Base-by-base conservation (phyloP, 2,113 vertebrate species). In the Copsychus sechellarum region DNA sequence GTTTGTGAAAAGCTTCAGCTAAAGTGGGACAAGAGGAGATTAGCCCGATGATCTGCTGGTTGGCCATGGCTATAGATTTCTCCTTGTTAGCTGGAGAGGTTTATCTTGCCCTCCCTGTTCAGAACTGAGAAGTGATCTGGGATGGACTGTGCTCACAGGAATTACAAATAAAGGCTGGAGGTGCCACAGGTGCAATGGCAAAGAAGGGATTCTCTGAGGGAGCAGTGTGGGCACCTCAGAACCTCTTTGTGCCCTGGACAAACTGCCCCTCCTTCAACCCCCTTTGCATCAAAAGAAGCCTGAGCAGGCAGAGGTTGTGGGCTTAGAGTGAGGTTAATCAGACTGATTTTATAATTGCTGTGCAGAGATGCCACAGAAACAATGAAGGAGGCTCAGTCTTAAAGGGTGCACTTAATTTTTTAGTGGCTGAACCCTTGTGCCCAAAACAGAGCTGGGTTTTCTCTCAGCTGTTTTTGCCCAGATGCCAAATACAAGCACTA, bases 11-110 rank as follows among this genome's bases (percentile, higher is more conserved):
- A 93, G 92, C 95, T 56, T 36, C 61, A 26, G 88, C 66, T 96
- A 82, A 94, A 96, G 80, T 87, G 86, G 92, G 93, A 93, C 95
- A 87, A 81, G 96, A 53, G 78, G 84, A 96, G 95, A 97, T 97
- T 91, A 96, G 91, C 83, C 80, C 6, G 26, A 50, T 94, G 88
- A 92, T 91, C 92, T 91, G 93, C 86, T 5, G 6, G 48, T 87
- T 80, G 83, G 69, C 90, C 83, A 56, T 72, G 72, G 19, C 86
- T 86, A 42, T 54, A 38, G 93, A 93, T 96, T 89, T 91, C 81
- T 81, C 6, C 0, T 51, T 82, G 66, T 86, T 61, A 90, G 90
- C 74, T 92, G 78, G 40, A 90, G 92, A 90, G 71, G 58, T 96
- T 97, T 95, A 92, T 93, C 92, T 85, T 86, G 38, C 67, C 40